Conservation (phyloP, 2,797 vertebrate genomes). For the Dendrocincla tyrannina region DNA sequence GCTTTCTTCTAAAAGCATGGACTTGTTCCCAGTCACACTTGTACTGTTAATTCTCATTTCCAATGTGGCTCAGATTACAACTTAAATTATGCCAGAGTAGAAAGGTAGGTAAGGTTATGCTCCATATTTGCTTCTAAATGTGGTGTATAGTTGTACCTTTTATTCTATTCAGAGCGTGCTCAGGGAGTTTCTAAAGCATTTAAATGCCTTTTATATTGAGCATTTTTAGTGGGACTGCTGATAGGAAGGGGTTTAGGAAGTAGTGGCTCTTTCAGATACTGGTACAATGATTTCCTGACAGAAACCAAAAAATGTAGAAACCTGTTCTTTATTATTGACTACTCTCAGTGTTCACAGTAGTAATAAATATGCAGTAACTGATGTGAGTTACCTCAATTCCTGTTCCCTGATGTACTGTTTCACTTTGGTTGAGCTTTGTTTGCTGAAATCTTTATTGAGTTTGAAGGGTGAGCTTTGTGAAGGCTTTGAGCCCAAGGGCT, state of each 20-base stretch:
- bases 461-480: background rate
- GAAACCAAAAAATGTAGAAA: background rate
- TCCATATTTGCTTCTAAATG: background rate
- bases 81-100: background rate
- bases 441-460: background rate
- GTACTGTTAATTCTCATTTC: background rate
- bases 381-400: background rate
- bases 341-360: background rate
- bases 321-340: background rate
- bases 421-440: background rate
- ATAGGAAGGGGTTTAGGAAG: background rate
- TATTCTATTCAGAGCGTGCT: background rate
- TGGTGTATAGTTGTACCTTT: background rate
- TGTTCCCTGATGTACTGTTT: background rate
- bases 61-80: background rate
- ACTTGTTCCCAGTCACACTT: background rate
- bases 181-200: background rate
- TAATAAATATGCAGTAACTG: background rate
- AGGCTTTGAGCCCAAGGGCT: background rate
- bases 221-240: background rate
- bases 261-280: background rate
- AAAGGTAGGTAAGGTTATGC: background rate
- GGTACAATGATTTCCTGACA: background rate
- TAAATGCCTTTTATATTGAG: background rate
- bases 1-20: background rate